These are phyloP conservation scores for Heliothis subflexa DNA, from an alignment of 1,140 invertebrate genomes.

Conservation along the genomic window DNA sequence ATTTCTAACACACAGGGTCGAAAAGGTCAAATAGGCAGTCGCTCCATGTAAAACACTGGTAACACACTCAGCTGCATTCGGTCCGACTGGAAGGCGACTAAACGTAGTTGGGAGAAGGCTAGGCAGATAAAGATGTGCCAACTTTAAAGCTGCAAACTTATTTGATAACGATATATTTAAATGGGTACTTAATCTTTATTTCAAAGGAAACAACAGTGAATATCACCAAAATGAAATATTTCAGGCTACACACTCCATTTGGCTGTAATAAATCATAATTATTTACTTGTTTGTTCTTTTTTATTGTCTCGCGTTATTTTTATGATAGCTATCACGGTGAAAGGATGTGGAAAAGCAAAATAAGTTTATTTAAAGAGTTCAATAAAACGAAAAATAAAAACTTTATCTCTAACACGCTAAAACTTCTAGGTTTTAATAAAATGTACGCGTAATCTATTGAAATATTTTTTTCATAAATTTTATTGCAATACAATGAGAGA, in stretches of 20 bases:
- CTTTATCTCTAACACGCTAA: neutral
- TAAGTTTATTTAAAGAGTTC: neutral
- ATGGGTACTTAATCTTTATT: neutral
- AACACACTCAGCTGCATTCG: no score
- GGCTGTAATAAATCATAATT: neutral
- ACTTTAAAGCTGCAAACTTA: no score
- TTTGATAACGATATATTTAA: no score
- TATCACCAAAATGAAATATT: neutral
- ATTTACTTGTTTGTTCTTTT: neutral
- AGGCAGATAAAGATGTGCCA: no score
- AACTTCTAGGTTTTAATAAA: constrained; percentile 13
- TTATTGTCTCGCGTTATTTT: neutral
- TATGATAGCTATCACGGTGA: no score
- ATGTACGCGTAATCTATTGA: neutral
- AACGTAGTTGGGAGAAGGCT: no score
- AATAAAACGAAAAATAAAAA: neutral
- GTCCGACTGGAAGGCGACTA: no score
- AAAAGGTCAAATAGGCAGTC: no score
- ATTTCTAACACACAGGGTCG: no score
- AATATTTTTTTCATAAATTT: neutral
- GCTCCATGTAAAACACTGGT: no score
- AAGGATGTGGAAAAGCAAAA: no score
- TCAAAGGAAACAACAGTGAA: neutral
- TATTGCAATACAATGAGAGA: neutral
- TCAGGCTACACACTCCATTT: neutral